Base-by-base conservation (phyloP, 2,113 vertebrate species). In the Puntigrus tetrazona region DNA sequence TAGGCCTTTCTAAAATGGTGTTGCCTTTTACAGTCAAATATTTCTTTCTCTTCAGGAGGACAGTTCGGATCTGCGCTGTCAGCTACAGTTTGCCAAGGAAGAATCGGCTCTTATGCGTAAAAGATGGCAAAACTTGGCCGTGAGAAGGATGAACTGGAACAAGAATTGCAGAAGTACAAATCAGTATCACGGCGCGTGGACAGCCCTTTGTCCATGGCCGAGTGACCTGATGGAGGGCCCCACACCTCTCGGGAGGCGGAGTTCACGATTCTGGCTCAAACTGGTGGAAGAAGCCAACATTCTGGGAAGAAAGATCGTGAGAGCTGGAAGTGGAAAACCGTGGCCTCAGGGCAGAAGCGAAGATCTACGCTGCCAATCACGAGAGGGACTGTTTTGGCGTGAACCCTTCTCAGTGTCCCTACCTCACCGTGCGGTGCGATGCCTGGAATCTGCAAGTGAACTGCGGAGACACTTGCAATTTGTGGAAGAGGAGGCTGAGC, bases 241-340 rank as follows among this genome's bases (percentile, higher is more conserved):
- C 98, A 97, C 82, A 98, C 96, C 89, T 97, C 97, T 5, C 93
- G 98, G 25, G 98, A 99, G 89, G 97, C 97, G 0, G 98, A 99
- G 91, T 92, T 99, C n/a, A 25, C 96, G 97, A n/a, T 91, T 99
- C 74, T 94, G 98, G 4, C 95, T 99, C 76, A 97, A 97, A 91
- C 90, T 99, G 88, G 98, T 99, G 59, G 98, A 99, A 84, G 98
- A 99, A 90, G 98, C 98, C 20, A 99, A 97, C 94, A 99, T 99
- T 87, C 88, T 99, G 82, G 97, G 98, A 36, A 93, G 98, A 2
- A 99, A 99, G 93, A 97, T 99, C 0, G 98, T 99, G n/a, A 86
- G 98, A 99, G 91, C 93, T 99, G 87, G 98, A 99, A 83, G 97
- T 99, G 87, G 98, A 99, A 92, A 99, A 99, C 89, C 95, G 98